A percentile compares a stretch with the other conserved stretches of the same genome.
Evolutionary conservation across 2,113 vertebrate species (phyloP).

Genomic region (Echinops telfairi): DNA sequence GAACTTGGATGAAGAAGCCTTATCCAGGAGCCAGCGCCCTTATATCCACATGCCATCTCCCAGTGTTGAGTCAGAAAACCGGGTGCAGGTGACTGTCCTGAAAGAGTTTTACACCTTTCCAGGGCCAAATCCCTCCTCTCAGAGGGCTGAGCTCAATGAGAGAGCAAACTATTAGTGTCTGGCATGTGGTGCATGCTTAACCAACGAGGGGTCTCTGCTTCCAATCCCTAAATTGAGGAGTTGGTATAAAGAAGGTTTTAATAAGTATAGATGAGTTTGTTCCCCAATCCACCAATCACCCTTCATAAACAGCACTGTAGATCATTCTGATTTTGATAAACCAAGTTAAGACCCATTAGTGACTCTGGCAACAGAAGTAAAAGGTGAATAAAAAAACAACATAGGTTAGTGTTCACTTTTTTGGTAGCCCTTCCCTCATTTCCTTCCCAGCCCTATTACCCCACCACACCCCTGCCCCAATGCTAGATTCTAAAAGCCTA

Average conservation of each 20-base stretch:
- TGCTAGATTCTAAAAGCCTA: too few relatives aligned
- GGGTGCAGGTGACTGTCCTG: neutral
- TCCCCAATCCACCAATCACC: neutral
- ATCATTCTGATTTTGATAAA: conserved; percentile 7
- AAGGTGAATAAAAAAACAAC: neutral
- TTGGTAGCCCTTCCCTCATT: too few relatives aligned
- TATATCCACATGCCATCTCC: neutral
- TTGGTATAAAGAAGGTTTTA: neutral
- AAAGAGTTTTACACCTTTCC: neutral
- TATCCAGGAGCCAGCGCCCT: neutral
- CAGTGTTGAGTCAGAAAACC: neutral
- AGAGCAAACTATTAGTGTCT: neutral
- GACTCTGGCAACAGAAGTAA: neutral
- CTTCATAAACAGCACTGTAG: neutral
- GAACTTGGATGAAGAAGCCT: neutral
- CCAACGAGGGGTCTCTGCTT: neutral
- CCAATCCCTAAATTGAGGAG: neutral
- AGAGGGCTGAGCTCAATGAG: neutral
- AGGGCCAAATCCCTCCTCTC: neutral
- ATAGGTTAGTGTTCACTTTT: too few relatives aligned
- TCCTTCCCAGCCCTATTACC: too few relatives aligned
- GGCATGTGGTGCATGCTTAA: neutral
- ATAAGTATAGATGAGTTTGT: neutral
- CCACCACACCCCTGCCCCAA: too few relatives aligned
- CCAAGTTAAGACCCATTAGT: neutral